Percentiles rank a stretch among this genome's conserved stretches.
phyloP scores from a whole-genome alignment of 2,113 vertebrate genomes.

The Peromyscus californicus region DNA sequence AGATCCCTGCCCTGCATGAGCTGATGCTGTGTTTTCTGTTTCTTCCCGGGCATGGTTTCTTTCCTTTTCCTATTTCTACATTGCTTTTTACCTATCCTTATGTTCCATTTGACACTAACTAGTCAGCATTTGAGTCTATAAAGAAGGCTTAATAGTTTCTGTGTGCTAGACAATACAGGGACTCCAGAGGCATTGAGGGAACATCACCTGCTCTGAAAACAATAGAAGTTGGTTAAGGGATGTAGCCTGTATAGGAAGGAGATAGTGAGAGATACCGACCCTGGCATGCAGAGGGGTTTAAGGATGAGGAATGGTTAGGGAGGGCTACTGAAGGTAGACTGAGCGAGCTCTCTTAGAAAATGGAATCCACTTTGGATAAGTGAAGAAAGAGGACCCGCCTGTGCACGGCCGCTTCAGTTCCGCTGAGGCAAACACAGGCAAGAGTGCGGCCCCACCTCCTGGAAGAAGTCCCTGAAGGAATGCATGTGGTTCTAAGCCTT shows the following conservation, averaged over 20 bases:
- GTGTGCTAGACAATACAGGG: neutral
- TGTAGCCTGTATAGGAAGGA: neutral
- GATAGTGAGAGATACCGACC: neutral
- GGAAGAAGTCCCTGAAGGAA: neutral
- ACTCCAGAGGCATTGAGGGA: neutral
- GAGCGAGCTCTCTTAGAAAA: neutral
- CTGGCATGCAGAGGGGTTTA: neutral
- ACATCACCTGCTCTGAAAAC: neutral
- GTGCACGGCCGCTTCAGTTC: neutral
- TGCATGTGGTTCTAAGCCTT: neutral
- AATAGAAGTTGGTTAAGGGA: neutral
- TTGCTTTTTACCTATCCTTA: neutral
- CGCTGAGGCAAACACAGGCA: neutral
- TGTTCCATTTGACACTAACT: neutral
- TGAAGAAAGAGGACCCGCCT: neutral
- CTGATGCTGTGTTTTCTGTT: neutral
- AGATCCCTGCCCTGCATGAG: neutral
- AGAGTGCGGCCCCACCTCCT: neutral
- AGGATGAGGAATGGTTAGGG: neutral
- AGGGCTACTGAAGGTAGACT: neutral
- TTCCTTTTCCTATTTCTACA: neutral
- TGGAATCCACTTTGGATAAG: neutral
- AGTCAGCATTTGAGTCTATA: neutral
- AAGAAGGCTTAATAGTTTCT: neutral
- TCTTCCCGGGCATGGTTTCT: too few relatives aligned